Conservation (phyloP, 64 coral and sea anemone species). For the Platygyra sinensis region DNA sequence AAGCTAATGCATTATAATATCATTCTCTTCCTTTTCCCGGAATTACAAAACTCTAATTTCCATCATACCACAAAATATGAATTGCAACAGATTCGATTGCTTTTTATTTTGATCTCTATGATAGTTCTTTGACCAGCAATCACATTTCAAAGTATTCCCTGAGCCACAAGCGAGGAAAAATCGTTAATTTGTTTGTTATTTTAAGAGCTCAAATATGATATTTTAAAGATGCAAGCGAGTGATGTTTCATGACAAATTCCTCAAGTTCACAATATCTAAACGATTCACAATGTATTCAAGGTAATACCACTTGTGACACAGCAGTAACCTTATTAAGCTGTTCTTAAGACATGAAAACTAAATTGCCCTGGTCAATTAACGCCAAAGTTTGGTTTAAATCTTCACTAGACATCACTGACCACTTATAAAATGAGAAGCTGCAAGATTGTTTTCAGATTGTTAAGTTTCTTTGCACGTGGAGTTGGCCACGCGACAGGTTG, state of each 20-base stretch:
- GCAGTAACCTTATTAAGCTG: neutral
- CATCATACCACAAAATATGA: neutral
- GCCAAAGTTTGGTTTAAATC: neutral
- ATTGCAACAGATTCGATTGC: neutral
- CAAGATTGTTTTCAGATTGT: neutral
- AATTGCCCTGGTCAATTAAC: neutral
- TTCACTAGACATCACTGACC: too few species aligned
- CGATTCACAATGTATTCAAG: neutral
- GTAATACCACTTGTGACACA: neutral
- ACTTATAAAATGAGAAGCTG: neutral
- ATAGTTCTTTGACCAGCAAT: neutral
- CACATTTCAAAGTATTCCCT: neutral
- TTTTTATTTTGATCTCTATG: neutral
- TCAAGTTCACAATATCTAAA: constrained; percentile 3
- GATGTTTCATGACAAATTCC: constrained; percentile 35
- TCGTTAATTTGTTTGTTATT: constrained; percentile 49
- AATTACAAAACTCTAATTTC: neutral
- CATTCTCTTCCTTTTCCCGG: neutral
- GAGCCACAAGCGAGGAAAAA: neutral
- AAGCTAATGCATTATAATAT: neutral
- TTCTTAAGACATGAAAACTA: neutral
- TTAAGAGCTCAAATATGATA: constrained; percentile 46
- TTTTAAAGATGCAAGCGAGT: constrained; percentile 2
- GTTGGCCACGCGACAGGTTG: neutral
- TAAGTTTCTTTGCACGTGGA: too few species aligned